Evolutionary conservation across 2,888 invertebrate genomes (phyloP).

Genomic region (Cataglyphis livida): DNA sequence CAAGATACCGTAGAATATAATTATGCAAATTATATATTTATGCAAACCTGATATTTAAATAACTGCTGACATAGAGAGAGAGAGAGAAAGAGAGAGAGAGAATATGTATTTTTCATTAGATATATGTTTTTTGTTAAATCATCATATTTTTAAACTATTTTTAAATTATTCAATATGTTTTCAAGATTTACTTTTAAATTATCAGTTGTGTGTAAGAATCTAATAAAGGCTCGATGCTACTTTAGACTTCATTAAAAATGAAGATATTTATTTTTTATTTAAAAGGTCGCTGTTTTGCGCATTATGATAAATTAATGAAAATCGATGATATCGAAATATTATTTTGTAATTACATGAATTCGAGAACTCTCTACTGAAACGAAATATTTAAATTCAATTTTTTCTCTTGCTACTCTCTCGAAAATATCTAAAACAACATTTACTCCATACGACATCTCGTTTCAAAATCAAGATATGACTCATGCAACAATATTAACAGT

Average conservation of each 20-base stretch:
- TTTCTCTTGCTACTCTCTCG: constrained; percentile 6
- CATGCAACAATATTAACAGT: constrained; percentile 59
- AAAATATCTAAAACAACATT: constrained; percentile 49
- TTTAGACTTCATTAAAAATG: background rate
- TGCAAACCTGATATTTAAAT: constrained; percentile 7
- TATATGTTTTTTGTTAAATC: constrained; percentile 4
- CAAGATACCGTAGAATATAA: background rate
- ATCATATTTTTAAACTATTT: background rate
- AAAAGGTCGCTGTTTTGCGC: background rate
- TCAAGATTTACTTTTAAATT: constrained; percentile 1
- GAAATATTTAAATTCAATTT: constrained; percentile 45
- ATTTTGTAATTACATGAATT: constrained; percentile 18
- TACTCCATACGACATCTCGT: constrained; percentile 50
- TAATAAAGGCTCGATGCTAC: constrained; percentile 8
- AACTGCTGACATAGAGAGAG: background rate
- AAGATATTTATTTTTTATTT: background rate
- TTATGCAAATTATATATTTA: constrained; percentile 9
- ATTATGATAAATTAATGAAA: constrained; percentile 15
- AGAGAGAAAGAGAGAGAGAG: background rate
- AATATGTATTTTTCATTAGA: constrained; percentile 12
- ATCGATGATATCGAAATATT: constrained; percentile 2
- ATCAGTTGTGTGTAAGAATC: background rate
- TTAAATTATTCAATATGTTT: background rate
- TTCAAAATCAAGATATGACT: constrained; percentile 44
- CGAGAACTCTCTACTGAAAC: background rate